phyloP scores from a whole-genome alignment of 2,888 invertebrate genomes.

The Scaptomyza cyrtandrae region DNA sequence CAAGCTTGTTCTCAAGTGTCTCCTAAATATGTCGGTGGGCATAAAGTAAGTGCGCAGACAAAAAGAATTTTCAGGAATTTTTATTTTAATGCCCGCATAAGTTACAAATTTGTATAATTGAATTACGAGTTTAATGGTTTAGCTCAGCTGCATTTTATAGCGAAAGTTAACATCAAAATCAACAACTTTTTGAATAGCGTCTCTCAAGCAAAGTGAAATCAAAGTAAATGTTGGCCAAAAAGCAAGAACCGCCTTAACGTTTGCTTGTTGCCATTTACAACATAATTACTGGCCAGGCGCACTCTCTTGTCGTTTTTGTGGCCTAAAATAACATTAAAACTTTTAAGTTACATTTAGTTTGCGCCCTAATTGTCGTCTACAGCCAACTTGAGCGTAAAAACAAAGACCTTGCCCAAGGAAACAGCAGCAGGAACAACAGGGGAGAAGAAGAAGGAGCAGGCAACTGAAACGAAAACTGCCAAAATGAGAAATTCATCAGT shows the following conservation, averaged over 20 bases:
- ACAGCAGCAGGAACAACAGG: background rate
- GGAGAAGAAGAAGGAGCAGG: background rate
- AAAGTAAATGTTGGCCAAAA: conserved; percentile 29
- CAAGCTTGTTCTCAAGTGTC: conserved; percentile 42
- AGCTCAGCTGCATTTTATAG: conserved; percentile 30
- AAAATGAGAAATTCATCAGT: conserved; percentile 38
- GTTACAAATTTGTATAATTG: conserved; percentile 7
- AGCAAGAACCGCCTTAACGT: conserved; percentile 2
- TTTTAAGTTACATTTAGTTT: conserved; percentile 67
- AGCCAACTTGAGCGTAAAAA: conserved; percentile 51
- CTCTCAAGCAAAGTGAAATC: conserved; percentile 25
- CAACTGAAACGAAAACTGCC: conserved; percentile 33
- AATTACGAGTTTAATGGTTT: conserved; percentile 21
- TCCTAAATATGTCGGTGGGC: conserved; percentile 10
- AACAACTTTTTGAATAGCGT: conserved; percentile 17
- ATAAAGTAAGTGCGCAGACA: conserved; percentile 23
- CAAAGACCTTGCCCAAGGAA: conserved; percentile 47
- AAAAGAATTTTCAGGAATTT: conserved; percentile 1
- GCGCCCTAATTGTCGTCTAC: conserved; percentile 25
- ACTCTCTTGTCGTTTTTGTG: conserved; percentile 32
- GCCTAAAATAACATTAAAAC: conserved; percentile 60
- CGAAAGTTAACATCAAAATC: background rate
- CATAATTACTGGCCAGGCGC: conserved; percentile 50
- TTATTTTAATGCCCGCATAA: background rate
- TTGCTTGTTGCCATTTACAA: conserved; percentile 27